These are phyloP conservation scores for Morpho helenor DNA, from an alignment of 2,888 invertebrate species.

Conservation along the genomic window DNA sequence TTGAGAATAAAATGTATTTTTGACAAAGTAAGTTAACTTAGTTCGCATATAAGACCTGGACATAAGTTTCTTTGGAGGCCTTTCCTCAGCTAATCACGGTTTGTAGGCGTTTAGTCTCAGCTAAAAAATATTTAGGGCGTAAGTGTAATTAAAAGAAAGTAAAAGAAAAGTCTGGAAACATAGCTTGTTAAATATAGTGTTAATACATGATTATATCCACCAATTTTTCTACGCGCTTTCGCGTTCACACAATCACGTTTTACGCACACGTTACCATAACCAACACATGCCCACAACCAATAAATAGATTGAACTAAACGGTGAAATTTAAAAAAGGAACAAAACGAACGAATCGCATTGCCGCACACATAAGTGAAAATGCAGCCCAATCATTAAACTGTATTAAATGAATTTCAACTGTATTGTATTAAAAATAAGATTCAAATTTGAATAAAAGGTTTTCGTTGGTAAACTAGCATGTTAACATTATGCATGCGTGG, in stretches of 20 bases:
- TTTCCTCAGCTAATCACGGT: too few relatives aligned
- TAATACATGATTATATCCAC: slow-evolving; percentile 58
- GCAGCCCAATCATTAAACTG: slow-evolving; percentile 71
- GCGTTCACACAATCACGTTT: slow-evolving; percentile 42
- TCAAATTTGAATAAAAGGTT: slow-evolving; percentile 32
- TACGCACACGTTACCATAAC: slow-evolving; percentile 48
- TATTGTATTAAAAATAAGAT: slow-evolving; percentile 31
- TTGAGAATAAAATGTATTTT: too few relatives aligned
- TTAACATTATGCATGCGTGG: slow-evolving; percentile 66
- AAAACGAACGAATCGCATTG: slow-evolving; percentile 72
- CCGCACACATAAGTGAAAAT: slow-evolving; percentile 54
- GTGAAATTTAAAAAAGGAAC: slow-evolving; percentile 79
- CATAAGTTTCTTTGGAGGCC: too few relatives aligned
- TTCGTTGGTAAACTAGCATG: slow-evolving; percentile 62
- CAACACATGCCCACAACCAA: slow-evolving; percentile 67
- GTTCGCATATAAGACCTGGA: too few relatives aligned
- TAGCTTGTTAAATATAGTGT: slow-evolving; percentile 25
- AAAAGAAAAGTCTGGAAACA: background rate
- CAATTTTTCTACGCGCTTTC: slow-evolving; percentile 77
- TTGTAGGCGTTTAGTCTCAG: too few relatives aligned
- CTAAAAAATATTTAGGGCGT: background rate
- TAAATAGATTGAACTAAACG: slow-evolving; percentile 80
- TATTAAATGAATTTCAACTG: slow-evolving; percentile 33
- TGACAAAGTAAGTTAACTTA: too few relatives aligned
- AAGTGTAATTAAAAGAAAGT: background rate